Base-by-base conservation (phyloP, 2,888 invertebrate genomes). In the Trypoxylon attenuatum region DNA sequence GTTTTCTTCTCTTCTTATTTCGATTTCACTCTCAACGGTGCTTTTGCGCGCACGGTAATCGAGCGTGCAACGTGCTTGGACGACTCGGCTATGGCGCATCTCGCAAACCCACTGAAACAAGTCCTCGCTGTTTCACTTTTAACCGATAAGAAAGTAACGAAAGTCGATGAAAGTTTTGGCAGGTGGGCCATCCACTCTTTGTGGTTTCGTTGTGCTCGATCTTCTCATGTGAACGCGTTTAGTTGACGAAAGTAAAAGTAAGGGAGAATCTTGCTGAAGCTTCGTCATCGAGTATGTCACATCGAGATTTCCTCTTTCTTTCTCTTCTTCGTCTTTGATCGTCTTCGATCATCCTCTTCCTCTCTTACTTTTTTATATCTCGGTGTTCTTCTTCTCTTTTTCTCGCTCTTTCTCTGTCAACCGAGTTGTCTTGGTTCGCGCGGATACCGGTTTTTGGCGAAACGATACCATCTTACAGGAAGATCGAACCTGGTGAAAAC, bases 91-190 rank as follows among this genome's bases (percentile, higher is more conserved):
- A n/a, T n/a, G n/a, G n/a, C n/a, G n/a, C n/a, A n/a, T n/a, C 60
- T 21, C 29, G 50, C 38, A 46, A 56, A 13, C n/a, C n/a, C n/a
- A n/a, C n/a, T n/a, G n/a, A n/a, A n/a, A n/a, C n/a, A n/a, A n/a
- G n/a, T n/a, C n/a, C n/a, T n/a, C n/a, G n/a, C n/a, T 80, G 76
- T 82, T 80, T 82, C 80, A 70, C 79, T 82, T 79, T 81, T 78
- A 78, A 73, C 79, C 76, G 80, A 79, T 78, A 83, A 83, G 82
- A 83, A 83, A 83, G 84, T 80, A 79, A 83, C 75, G 83, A 84
- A 84, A 84, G 84, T 83, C 62, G 59, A 84, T 79, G 83, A 84
- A 84, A 84, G 83, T 84, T 83, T 78, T 55, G 67, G 71, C 59
- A 64, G 62, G 49, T 33, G 25, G 33, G 51, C 45, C 45, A 25